Evolutionary conservation across 2,888 invertebrate genomes (phyloP), one percentile per base, ranked within the genome.

Genomic region (Ornithoptera alexandrae): DNA sequence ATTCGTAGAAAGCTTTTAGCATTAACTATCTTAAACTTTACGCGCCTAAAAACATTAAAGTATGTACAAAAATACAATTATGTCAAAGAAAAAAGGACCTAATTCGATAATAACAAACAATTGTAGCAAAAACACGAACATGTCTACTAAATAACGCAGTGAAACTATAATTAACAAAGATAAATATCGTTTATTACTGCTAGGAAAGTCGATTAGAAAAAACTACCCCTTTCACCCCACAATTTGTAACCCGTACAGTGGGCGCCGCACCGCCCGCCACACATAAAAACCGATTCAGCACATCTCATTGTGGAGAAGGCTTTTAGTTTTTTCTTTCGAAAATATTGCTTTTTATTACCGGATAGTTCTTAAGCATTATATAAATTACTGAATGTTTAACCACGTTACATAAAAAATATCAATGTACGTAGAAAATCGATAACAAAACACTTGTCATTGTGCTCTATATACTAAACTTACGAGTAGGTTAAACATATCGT

Each of bases 181-280:
- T 92, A 92, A 92, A 92, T 92, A 92, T 92, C 90, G 89, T 92
- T 92, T 92, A 92, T 92, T 92, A 92, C 92, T 86, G 90, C 90
- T 90, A 92, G 88, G 84, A 89, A 92, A 92, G 92, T 92, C 91
- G 92, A 92, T 91, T 92, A 90, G 86, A 90, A 92, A 92, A 92
- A 92, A 90, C 89, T 90, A 91, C 92, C 92, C 92, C 92, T 91
- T 92, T 92, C 90, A 88, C 90, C 92, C 92, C 90, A 92, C 91
- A 92, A 92, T 92, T 92, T 92, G 92, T 92, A 92, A 92, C 92
- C 92, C 92, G 89, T 92, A 85, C 92, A 88, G 90, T 90, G 91
- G 88, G 89, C 88, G 88, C 89, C 86, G 82, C 76, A 79, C 79
- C 72, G 75, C 73, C 80, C 88, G 87, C 83, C 88, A 87, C 89